phyloP scores from a whole-genome alignment of 2,113 vertebrate genomes.

The Cephalopholis sonnerati region DNA sequence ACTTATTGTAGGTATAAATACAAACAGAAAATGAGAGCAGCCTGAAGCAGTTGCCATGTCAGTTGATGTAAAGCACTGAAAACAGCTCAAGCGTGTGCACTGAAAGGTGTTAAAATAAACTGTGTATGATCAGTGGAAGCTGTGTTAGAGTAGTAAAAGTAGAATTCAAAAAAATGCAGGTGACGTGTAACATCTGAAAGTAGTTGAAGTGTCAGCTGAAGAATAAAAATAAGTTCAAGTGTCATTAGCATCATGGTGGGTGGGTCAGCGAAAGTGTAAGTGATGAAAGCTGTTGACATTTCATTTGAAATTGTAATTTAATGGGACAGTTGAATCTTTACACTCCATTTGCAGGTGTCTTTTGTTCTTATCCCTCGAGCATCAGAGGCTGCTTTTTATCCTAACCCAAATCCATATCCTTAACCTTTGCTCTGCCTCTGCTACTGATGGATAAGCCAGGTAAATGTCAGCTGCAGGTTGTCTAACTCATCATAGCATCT shows the following conservation, averaged over 20 bases:
- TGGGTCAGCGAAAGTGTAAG: not conserved
- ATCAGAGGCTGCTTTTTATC: conserved; percentile 42
- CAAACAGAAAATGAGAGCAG: too few species aligned
- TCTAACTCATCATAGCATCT: conserved; percentile 21
- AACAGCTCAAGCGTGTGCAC: too few species aligned
- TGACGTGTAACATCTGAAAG: not conserved
- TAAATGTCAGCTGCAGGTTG: conserved; percentile 39
- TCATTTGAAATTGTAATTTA: not conserved
- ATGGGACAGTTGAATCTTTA: not conserved
- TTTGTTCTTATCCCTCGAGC: not conserved
- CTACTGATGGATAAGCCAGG: conserved; percentile 31
- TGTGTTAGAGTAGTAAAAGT: not conserved
- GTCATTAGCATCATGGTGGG: not conserved
- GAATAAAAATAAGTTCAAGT: not conserved
- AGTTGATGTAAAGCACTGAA: not conserved
- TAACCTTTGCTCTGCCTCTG: conserved; percentile 39
- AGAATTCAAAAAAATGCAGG: not conserved
- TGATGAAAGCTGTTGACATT: not conserved
- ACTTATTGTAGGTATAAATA: too few species aligned
- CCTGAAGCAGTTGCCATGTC: not conserved
- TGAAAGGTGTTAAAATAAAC: not conserved
- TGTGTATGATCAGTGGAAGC: not conserved
- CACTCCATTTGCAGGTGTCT: conserved; percentile 12
- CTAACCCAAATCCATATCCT: conserved; percentile 32
- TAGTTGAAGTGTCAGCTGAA: not conserved